Base-by-base conservation (phyloP, 1,140 invertebrate species). In the Globodera ellingtonae region DNA sequence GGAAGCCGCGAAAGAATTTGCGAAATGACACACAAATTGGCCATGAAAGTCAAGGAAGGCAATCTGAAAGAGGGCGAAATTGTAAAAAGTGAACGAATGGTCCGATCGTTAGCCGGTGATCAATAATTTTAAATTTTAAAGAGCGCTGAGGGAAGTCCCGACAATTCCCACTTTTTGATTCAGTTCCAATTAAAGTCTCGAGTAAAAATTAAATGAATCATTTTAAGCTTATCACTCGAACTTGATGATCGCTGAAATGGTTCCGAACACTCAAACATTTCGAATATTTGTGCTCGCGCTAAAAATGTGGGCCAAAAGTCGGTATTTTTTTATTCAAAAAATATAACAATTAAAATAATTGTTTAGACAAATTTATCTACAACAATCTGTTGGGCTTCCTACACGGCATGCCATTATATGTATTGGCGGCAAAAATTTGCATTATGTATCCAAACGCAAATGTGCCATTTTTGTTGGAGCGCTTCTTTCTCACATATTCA, bases 341-440 rank as follows among this genome's bases (percentile, higher is more conserved):
- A 59, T 59, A 52, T 52, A 52, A 35, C 35, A 35, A 35, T 35
- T 3, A 35, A 35, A 35, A 35, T 35, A 35, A 35, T 52, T 10
- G 8, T 52, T 52, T 62, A 62, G 56, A 18, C 56, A 62, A 62
- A 21, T 62, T 62, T 18, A 50, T 74, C 7, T 74, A 74, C 62
- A 59, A 56, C 24, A 74, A 74, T 44, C 0, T 74, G 52, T 52
- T 74, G 52, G 72, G 72, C 62, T 74, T 59, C 50, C 15, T 74
- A 46, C 52, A 62, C 18, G 72, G 72, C 9, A 50, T 62, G 62
- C 35, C 62, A 44, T 46, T 74, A 7, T 74, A 35, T 59, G 62
- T 74, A 15, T 50, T 74, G 72, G 44, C 72, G 15, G 72, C 72
- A 52, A 74, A 74, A 47, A 74, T 74, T 52, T 74, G 72, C 62